phyloP scores from a whole-genome alignment of 2,888 invertebrate species.

The Drymonia ruficornis region DNA sequence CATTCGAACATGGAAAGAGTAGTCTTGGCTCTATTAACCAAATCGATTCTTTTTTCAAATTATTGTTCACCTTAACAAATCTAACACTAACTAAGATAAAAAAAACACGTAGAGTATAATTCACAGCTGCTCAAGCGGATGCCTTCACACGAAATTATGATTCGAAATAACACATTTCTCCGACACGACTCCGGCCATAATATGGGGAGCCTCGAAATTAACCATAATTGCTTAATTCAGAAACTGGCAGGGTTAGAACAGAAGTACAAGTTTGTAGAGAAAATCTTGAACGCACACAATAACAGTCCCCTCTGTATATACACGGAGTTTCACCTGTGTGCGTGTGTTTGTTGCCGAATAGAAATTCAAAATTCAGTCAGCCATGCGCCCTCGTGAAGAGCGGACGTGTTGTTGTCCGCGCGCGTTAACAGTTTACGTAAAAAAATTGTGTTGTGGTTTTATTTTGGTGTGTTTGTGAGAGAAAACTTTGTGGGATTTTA shows the following conservation, averaged over 20 bases:
- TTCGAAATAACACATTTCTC: slow-evolving; percentile 83
- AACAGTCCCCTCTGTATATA: slow-evolving; percentile 2
- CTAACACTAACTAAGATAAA: slow-evolving; percentile 52
- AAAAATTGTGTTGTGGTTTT: background rate
- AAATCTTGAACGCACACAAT: slow-evolving; percentile 6
- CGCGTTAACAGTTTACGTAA: slow-evolving; percentile 5
- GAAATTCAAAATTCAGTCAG: slow-evolving; percentile 2
- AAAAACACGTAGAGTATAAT: slow-evolving; percentile 65
- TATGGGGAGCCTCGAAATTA: slow-evolving; percentile 81
- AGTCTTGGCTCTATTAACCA: no score
- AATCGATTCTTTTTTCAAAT: no score
- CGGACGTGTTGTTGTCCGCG: background rate
- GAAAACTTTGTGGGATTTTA: slow-evolving; percentile 2
- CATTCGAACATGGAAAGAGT: no score
- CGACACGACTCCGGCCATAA: slow-evolving; percentile 71
- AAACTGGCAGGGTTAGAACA: slow-evolving; percentile 43
- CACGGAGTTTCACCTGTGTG: background rate
- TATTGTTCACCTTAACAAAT: no score
- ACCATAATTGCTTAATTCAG: slow-evolving; percentile 84
- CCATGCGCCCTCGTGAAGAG: background rate
- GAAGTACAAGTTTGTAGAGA: slow-evolving; percentile 31
- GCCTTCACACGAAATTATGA: slow-evolving; percentile 83
- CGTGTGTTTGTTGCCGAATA: background rate
- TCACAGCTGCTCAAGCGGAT: slow-evolving; percentile 82
- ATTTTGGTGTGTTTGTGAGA: slow-evolving; percentile 5